These are phyloP conservation scores for Oryzias woworae DNA, from an alignment of 2,113 vertebrate genomes.

Conservation along the genomic window DNA sequence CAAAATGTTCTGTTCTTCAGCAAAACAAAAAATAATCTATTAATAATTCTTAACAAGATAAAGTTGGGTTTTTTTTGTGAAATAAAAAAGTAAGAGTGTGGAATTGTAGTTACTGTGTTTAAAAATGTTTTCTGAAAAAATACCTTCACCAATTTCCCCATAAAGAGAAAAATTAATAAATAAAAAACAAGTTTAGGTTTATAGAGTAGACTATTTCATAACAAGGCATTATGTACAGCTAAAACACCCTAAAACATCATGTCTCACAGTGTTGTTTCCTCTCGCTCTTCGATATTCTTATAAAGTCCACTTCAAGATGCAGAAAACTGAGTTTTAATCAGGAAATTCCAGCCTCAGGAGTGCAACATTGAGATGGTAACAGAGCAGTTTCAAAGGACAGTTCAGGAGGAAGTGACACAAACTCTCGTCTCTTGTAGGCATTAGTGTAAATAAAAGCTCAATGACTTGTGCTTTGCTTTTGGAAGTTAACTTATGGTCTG, in stretches of 20 bases:
- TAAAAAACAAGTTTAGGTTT: conserved; percentile 3
- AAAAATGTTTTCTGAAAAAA: conserved; percentile 50
- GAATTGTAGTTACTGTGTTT: conserved; percentile 35
- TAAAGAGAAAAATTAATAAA: too few species aligned
- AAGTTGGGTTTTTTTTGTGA: background rate
- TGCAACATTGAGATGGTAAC: conserved; percentile 2
- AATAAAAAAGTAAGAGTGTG: background rate
- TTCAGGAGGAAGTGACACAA: too few species aligned
- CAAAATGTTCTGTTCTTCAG: conserved; percentile 8
- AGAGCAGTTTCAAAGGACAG: conserved; percentile 20
- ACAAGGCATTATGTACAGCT: conserved; percentile 38
- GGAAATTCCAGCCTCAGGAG: conserved; percentile 21
- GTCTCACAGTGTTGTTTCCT: conserved; percentile 62
- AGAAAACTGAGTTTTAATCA: conserved; percentile 31
- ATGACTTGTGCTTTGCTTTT: conserved; percentile 47
- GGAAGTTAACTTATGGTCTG: conserved; percentile 22
- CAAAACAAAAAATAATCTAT: conserved; percentile 5
- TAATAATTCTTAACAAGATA: background rate
- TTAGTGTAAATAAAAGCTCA: conserved; percentile 10
- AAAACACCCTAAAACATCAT: conserved; percentile 23
- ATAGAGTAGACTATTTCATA: conserved; percentile 44
- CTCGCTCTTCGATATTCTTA: conserved; percentile 31
- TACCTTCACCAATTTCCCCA: too few species aligned
- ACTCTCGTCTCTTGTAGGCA: background rate
- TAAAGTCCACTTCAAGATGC: conserved; percentile 1